Conservation (phyloP, 2,888 invertebrate genomes). For the Eudemis profundana region DNA sequence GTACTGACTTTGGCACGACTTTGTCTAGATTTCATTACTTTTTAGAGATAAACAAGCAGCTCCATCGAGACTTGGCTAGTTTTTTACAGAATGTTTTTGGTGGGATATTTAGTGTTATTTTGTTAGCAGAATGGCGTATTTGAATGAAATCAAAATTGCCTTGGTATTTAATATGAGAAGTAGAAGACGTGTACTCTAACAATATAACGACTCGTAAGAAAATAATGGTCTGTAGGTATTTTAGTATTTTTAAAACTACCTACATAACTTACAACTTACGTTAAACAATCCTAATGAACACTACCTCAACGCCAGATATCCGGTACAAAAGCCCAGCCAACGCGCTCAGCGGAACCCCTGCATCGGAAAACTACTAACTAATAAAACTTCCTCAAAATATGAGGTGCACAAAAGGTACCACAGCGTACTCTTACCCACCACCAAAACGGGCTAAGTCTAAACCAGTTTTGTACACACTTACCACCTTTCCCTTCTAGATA, state of each 20-base stretch:
- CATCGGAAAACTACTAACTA: conserved; percentile 32
- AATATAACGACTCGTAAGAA: too few species aligned
- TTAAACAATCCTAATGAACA: conserved; percentile 30
- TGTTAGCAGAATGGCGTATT: too few species aligned
- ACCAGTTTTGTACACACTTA: conserved; percentile 2
- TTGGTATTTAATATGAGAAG: too few species aligned
- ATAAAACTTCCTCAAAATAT: conserved; percentile 42
- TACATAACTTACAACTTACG: conserved; percentile 14
- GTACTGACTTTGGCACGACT: too few species aligned
- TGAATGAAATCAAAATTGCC: too few species aligned
- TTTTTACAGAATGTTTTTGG: too few species aligned
- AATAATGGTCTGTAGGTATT: too few species aligned
- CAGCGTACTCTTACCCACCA: neutral
- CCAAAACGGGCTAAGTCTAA: neutral
- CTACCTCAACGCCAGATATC: conserved; percentile 27
- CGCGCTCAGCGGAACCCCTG: conserved; percentile 22
- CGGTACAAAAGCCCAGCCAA: conserved; percentile 25
- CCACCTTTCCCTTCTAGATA: neutral
- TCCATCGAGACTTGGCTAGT: too few species aligned
- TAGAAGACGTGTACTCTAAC: too few species aligned
- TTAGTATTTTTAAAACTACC: neutral
- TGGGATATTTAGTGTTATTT: too few species aligned
- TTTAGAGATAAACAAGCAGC: too few species aligned
- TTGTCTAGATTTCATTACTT: too few species aligned
- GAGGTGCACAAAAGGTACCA: conserved; percentile 41